A percentile compares a stretch with the other conserved stretches of the same genome.
Conservation (phyloP, 2,797 vertebrate genomes). For the Galaxias olidus region DNA sequence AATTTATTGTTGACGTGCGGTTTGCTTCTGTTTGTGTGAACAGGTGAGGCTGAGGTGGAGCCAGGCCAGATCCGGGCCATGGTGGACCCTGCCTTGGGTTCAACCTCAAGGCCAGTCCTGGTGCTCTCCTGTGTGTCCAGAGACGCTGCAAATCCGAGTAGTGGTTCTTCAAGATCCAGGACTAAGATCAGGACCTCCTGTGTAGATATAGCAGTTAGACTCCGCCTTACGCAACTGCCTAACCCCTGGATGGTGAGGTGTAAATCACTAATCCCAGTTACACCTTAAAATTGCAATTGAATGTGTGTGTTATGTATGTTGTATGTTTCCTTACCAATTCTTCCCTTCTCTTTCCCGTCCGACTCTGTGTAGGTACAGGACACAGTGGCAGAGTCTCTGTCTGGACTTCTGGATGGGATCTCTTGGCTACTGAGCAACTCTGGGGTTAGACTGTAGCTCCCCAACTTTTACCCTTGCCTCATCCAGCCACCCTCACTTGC, state of each 20-base stretch:
- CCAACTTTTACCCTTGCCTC: not conserved
- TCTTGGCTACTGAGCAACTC: constrained; percentile 86
- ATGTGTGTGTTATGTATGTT: constrained; percentile 6
- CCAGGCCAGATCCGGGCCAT: constrained; percentile 82
- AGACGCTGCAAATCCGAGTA: constrained; percentile 30
- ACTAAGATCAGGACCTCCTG: constrained; percentile 74
- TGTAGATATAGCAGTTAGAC: constrained; percentile 86
- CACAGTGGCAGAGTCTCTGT: constrained; percentile 5
- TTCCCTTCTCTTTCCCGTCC: not conserved
- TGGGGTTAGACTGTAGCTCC: constrained; percentile 63
- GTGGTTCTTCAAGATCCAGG: not conserved
- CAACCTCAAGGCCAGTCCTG: constrained; percentile 81
- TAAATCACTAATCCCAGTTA: constrained; percentile 3
- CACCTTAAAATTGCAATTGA: not conserved
- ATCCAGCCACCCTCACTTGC: no score
- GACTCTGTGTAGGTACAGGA: constrained; percentile 5
- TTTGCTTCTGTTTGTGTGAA: constrained; percentile 19
- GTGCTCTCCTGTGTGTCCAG: constrained; percentile 88
- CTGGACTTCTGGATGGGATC: constrained; percentile 20
- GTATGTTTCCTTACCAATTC: not conserved
- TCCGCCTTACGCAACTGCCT: constrained; percentile 75
- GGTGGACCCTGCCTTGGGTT: constrained; percentile 74
- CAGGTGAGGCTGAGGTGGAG: constrained; percentile 76
- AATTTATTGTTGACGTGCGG: no score
- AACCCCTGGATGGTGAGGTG: constrained; percentile 90